Conservation (phyloP, 2,113 vertebrate species). For the Atlantisia rogersi region DNA sequence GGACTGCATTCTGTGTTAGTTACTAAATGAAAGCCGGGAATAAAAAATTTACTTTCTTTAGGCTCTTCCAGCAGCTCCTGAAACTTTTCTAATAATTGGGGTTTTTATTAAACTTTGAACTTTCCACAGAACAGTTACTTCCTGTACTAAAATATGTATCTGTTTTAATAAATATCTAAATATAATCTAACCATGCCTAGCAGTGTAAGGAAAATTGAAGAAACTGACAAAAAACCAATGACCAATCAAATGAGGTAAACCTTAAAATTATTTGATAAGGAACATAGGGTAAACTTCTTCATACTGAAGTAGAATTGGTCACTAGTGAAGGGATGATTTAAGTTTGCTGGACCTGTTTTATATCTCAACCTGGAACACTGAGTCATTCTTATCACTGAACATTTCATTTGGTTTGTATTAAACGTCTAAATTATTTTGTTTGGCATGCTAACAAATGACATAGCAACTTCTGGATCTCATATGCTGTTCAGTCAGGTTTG, state of each 20-base stretch:
- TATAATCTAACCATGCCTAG: background rate
- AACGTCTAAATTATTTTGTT: slow-evolving; percentile 13
- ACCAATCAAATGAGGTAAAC: background rate
- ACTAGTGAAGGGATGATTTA: background rate
- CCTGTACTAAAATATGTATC: background rate
- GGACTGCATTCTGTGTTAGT: background rate
- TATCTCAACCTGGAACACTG: background rate
- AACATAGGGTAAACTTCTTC: background rate
- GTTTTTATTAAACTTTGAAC: background rate
- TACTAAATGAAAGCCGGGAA: background rate
- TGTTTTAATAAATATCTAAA: background rate
- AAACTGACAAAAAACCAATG: slow-evolving; percentile 13
- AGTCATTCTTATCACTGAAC: background rate
- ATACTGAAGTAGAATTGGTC: background rate
- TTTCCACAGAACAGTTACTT: background rate
- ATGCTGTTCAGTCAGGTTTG: background rate
- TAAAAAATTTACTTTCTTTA: background rate
- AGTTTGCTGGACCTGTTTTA: background rate
- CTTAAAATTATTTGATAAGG: background rate
- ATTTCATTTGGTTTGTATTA: background rate
- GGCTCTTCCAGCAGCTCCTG: background rate
- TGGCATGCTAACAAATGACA: background rate
- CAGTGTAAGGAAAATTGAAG: background rate
- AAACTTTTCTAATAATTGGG: background rate
- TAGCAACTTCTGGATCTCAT: background rate